These are phyloP conservation scores for Archilochus colubris DNA, from an alignment of 2,113 vertebrate genomes.

Conservation along the genomic window DNA sequence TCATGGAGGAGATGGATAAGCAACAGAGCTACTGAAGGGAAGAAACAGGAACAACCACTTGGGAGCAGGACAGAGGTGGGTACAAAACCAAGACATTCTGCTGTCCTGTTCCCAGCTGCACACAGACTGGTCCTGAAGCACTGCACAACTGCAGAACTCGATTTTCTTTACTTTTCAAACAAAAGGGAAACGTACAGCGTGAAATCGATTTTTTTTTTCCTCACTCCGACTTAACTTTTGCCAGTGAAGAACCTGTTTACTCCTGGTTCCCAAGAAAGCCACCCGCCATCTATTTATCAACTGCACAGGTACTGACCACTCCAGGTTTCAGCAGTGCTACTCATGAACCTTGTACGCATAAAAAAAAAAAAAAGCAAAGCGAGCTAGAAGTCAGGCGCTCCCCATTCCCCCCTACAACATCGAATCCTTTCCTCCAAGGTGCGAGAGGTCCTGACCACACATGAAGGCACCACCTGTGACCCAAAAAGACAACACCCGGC, in stretches of 20 bases:
- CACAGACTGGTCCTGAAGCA: background rate
- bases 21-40: background rate
- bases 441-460: rapidly evolving
- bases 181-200: rapidly evolving
- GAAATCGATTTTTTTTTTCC: rapidly evolving
- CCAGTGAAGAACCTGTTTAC: rapidly evolving
- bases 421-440: too few species aligned
- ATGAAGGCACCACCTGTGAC: too few species aligned
- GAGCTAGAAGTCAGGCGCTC: rapidly evolving
- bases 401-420: rapidly evolving
- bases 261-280: rapidly evolving
- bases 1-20: background rate
- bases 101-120: too few species aligned
- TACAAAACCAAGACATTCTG: background rate
- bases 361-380: background rate
- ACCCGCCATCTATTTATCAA: rapidly evolving
- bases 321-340: background rate
- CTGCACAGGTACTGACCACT: background rate
- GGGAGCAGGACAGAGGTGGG: rapidly evolving
- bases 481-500: too few species aligned
- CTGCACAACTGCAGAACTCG: rapidly evolving
- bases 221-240: rapidly evolving
- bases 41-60: background rate
- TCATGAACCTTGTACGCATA: rapidly evolving
- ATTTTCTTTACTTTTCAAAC: too few species aligned